Evolutionary conservation across 1,140 invertebrate species (phyloP), one percentile per base, ranked within the genome.

Genomic region (Nasonia giraulti): DNA sequence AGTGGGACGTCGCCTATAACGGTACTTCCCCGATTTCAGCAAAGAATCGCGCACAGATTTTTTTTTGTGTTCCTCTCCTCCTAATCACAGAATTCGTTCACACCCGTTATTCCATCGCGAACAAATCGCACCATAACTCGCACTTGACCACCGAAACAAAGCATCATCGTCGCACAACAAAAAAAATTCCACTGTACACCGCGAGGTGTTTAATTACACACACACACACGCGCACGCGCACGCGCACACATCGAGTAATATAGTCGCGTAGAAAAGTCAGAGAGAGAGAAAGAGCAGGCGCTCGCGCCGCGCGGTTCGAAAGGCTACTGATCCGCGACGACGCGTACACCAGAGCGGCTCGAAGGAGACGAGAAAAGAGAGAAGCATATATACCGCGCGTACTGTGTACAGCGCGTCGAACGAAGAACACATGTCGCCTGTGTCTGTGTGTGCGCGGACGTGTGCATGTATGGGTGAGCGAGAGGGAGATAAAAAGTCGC

Each of bases 241-340:
- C 73, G 73, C 33, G 33, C 33, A 37, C 33, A 37, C 27, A 71
- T 71, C 23, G 5, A 71, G 37, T 8, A 8, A 27, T 27, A 55
- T 6, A 62, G 55, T n/a, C 55, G 55, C 71, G 44, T 14, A 80
- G 66, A 44, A 80, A 80, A 71, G 23, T 74, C 71, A 12, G 27
- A 27, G 27, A 27, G 27, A 27, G 27, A 27, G 27, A 27, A 27
- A 75, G 80, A 50, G 23, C 20, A 75, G 11, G n/a, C 20, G 40
- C 69, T 6, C 31, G 31, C 47, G 69, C 68, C 68, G 83, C 76
- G 76, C 55, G 76, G 83, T 74, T 80, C 69, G 68, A 47, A 84
- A 80, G 77, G 47, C 83, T 84, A 84, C 83, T 84, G 83, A 84
- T 80, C 77, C 47, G 76, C 82, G 68, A 74, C 82, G 68, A 47